Evolutionary conservation across 2,797 vertebrate genomes (phyloP).

Genomic region (Chiroxiphia lanceolata): DNA sequence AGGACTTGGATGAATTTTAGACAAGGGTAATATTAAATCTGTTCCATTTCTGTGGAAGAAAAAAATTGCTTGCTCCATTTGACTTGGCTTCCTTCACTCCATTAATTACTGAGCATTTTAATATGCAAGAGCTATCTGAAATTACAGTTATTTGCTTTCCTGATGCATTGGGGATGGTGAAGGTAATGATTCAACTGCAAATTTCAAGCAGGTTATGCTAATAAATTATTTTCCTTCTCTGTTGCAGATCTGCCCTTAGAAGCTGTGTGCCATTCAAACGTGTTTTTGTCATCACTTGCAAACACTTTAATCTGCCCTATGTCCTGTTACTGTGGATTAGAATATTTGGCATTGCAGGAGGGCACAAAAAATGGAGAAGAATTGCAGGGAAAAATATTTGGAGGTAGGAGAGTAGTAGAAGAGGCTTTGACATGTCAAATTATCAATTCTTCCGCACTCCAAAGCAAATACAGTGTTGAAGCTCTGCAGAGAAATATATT

Average conservation of each 20-base stretch:
- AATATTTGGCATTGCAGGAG: slow-evolving; percentile 3
- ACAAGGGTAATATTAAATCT: neutral
- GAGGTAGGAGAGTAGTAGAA: neutral
- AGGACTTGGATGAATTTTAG: neutral
- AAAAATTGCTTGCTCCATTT: neutral
- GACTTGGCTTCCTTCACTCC: neutral
- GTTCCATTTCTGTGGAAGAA: neutral
- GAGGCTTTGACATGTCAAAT: neutral
- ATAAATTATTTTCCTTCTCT: neutral
- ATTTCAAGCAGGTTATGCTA: slow-evolving; percentile 43
- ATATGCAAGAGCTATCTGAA: neutral
- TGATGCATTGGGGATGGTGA: neutral
- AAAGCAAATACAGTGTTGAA: neutral
- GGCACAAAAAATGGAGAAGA: neutral
- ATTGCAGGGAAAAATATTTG: neutral
- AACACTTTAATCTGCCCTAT: slow-evolving; percentile 7
- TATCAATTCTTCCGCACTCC: neutral
- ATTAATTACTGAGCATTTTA: neutral
- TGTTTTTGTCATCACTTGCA: slow-evolving; percentile 50
- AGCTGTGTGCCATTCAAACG: neutral
- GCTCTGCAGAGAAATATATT: neutral
- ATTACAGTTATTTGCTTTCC: neutral
- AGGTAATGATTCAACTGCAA: slow-evolving; percentile 3
- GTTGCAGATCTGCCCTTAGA: slow-evolving; percentile 7
- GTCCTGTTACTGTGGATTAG: neutral